Evolutionary conservation across 2,888 invertebrate genomes (phyloP).

Genomic region (Pseudeuparius sepicola): DNA sequence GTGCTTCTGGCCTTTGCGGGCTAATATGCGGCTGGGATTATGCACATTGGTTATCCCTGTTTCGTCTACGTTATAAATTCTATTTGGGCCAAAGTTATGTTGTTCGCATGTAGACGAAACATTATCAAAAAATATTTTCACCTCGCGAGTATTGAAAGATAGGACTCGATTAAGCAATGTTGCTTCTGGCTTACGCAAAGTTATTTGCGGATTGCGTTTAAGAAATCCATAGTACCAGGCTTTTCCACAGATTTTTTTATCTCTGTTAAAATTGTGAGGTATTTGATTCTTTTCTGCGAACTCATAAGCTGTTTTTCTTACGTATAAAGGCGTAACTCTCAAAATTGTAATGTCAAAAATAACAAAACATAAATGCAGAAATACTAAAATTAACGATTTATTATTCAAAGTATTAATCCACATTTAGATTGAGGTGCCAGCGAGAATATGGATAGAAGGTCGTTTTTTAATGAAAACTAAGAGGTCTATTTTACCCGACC

Average conservation of each 20-base stretch:
- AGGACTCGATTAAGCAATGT: constrained; percentile 14
- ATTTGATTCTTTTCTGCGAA: constrained; percentile 12
- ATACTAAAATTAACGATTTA: no score
- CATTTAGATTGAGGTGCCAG: no score
- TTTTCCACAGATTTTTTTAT: constrained; percentile 13
- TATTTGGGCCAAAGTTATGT: constrained; percentile 13
- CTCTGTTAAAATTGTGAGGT: constrained; percentile 10
- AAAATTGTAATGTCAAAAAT: no score
- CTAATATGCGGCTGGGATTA: constrained; percentile 10
- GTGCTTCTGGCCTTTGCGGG: constrained; percentile 14
- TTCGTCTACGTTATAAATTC: constrained; percentile 10
- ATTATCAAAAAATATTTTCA: no score
- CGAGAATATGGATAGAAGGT: no score
- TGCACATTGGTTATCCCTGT: constrained; percentile 13
- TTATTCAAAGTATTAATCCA: no score
- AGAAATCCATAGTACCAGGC: constrained; percentile 11
- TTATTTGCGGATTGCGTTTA: constrained; percentile 5
- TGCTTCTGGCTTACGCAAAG: constrained; percentile 13
- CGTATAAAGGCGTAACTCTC: no score
- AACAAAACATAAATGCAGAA: no score
- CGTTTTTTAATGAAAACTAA: no score
- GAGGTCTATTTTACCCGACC: no score
- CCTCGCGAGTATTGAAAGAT: constrained; percentile 13
- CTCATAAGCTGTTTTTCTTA: constrained; percentile 8
- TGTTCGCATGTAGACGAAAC: constrained; percentile 10